A percentile compares a stretch with the other conserved stretches of the same genome.
These are phyloP conservation scores for Arion vulgaris DNA, from an alignment of 1,140 invertebrate genomes.

Conservation along the genomic window DNA sequence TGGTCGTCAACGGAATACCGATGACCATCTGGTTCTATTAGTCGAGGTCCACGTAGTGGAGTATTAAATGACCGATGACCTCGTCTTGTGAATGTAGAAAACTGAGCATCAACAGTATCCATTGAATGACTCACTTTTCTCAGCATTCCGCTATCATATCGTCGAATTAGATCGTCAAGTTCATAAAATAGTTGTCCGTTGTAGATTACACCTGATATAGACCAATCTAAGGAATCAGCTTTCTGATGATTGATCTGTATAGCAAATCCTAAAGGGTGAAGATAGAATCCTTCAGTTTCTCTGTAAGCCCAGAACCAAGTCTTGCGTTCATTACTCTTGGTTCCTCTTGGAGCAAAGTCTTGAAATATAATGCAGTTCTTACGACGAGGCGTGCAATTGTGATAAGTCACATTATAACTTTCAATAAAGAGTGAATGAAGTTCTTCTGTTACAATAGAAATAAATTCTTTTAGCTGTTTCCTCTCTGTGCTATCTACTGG, in stretches of 20 bases:
- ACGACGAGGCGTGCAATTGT: slow-evolving; percentile 56
- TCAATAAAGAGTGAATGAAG: slow-evolving; percentile 57
- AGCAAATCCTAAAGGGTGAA: slow-evolving; percentile 63
- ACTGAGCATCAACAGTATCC: slow-evolving; percentile 43
- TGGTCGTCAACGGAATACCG: slow-evolving; percentile 59
- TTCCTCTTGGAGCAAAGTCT: slow-evolving; percentile 58
- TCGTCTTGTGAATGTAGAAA: slow-evolving; percentile 54
- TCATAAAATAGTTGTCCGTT: slow-evolving; percentile 59
- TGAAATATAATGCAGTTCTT: slow-evolving; percentile 56
- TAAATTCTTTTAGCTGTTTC: slow-evolving; percentile 50
- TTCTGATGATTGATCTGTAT: slow-evolving; percentile 61
- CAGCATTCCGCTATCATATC: slow-evolving; percentile 48
- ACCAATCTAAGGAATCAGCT: slow-evolving; percentile 53
- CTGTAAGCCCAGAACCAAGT: slow-evolving; percentile 63
- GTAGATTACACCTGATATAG: slow-evolving; percentile 56
- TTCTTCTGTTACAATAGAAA: slow-evolving; percentile 45
- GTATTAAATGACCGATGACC: slow-evolving; percentile 48
- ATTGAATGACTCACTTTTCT: slow-evolving; percentile 44
- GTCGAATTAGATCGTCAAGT: slow-evolving; percentile 53
- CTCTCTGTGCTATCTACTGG: slow-evolving; percentile 61
- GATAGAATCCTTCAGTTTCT: slow-evolving; percentile 61
- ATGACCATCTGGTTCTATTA: slow-evolving; percentile 60
- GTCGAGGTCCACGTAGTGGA: slow-evolving; percentile 56
- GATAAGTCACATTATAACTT: slow-evolving; percentile 58
- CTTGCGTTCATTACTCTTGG: slow-evolving; percentile 53